These are phyloP conservation scores for Diarsia mendica DNA, from an alignment of 2,888 invertebrate genomes.

Conservation along the genomic window DNA sequence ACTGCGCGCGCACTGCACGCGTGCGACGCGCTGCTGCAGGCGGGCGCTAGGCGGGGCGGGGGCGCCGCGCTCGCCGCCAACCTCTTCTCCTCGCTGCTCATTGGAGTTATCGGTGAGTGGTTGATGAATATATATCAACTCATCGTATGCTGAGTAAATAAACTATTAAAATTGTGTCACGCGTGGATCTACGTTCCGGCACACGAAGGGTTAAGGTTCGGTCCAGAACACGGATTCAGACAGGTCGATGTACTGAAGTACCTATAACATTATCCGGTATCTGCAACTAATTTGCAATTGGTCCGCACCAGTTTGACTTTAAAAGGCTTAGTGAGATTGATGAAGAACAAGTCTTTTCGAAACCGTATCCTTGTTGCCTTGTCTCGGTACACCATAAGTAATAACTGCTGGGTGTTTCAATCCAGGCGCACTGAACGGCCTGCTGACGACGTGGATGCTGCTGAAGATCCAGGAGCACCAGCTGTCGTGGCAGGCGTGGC, in stretches of 20 bases:
- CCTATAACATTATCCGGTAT: not conserved
- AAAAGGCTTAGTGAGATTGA: not conserved
- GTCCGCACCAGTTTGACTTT: not conserved
- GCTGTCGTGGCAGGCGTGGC: constrained; percentile 87
- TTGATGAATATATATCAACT: not conserved
- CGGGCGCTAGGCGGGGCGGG: constrained; percentile 83
- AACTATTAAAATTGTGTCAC: no score
- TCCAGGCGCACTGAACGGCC: constrained; percentile 85
- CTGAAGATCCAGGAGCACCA: constrained; percentile 89
- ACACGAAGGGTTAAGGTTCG: not conserved
- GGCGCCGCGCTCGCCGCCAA: constrained; percentile 84
- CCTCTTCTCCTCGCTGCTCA: constrained; percentile 85
- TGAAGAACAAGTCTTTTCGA: not conserved
- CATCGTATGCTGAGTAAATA: no score
- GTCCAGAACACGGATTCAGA: not conserved
- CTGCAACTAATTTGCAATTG: not conserved
- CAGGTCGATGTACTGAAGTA: not conserved
- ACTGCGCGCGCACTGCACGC: constrained; percentile 87
- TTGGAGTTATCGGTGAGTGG: constrained; percentile 83
- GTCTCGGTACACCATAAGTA: constrained; percentile 27
- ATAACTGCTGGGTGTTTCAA: constrained; percentile 33
- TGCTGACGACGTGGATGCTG: constrained; percentile 88
- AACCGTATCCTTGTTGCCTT: constrained; percentile 1
- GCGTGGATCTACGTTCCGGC: no score
- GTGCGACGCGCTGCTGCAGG: constrained; percentile 86